phyloP scores from a whole-genome alignment of 2,113 vertebrate genomes.

The Heloderma charlesbogerti region DNA sequence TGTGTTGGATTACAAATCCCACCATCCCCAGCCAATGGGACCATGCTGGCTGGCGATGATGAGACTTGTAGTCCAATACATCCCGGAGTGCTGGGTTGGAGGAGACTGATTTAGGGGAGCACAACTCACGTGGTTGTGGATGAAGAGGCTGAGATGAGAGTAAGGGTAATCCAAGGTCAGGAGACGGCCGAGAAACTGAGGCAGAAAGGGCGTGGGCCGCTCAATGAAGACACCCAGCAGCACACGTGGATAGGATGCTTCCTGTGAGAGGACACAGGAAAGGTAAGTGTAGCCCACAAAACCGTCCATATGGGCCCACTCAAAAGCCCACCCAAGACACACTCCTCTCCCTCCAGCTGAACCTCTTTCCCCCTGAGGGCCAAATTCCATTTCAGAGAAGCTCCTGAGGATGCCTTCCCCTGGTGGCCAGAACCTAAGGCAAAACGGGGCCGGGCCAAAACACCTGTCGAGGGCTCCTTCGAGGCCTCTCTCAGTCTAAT shows the following conservation, averaged over 20 bases:
- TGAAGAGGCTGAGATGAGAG: slow-evolving; percentile 74
- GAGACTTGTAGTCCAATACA: not conserved
- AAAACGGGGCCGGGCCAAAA: too few relatives aligned
- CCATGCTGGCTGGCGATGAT: not conserved
- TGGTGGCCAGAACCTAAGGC: too few relatives aligned
- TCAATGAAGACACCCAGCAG: slow-evolving; percentile 81
- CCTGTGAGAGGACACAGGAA: slow-evolving; percentile 34
- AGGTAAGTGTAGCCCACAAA: not conserved
- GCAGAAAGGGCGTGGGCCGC: slow-evolving; percentile 81
- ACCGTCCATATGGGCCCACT: not conserved
- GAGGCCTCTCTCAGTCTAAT: too few relatives aligned
- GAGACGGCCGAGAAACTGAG: slow-evolving; percentile 80
- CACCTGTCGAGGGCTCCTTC: too few relatives aligned
- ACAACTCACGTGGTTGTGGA: slow-evolving; percentile 80
- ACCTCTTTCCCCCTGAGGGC: too few relatives aligned
- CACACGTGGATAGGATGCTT: slow-evolving; percentile 74
- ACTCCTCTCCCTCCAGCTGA: not conserved
- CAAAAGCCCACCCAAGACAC: too few relatives aligned
- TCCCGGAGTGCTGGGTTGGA: not conserved
- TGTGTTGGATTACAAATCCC: not conserved
- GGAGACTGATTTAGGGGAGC: too few relatives aligned
- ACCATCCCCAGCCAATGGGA: too few relatives aligned
- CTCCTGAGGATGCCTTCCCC: too few relatives aligned
- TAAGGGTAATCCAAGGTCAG: slow-evolving; percentile 78
- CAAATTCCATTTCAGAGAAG: too few relatives aligned